Base-by-base conservation (phyloP, 2,888 invertebrate genomes). In the Diabrotica balteata region DNA sequence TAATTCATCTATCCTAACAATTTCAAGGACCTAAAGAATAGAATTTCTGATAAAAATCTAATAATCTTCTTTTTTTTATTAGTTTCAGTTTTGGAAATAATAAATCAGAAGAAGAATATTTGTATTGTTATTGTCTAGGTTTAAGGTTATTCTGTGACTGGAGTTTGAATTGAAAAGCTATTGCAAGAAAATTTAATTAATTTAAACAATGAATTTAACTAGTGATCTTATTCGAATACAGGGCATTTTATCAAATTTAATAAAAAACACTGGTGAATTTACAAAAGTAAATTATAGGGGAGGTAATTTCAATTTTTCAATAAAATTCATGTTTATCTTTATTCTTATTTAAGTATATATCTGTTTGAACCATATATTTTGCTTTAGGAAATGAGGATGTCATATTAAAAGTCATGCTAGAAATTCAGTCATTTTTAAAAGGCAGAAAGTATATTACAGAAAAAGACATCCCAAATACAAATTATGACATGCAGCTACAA, bases 281-380 rank as follows among this genome's bases (percentile, higher is more conserved):
- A 73, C 74, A 7, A 80, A 76, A 76, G 80, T 82, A 50, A 77
- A 75, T 71, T 76, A 80, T 63, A 77, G 72, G 77, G 81, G 80
- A 74, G 83, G 83, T 82, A 57, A n/a, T 9, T 44, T 54, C 4
- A 9, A 9, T 47, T 47, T 47, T 47, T 9, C 10, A 8, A 47
- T 7, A 4, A 47, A 47, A 10, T 47, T 47, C 2, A 3, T 47
- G 4, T 9, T 2, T 10, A 9, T 47, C 1, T 2, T 47, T 47
- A 47, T 47, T 46, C 46, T 8, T 7, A 9, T 7, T 10, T 47
- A 47, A 8, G 10, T 47, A 9, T 47, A 47, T 8, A 47, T 47
- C 8, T 47, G 10, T 47, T 47, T 47, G 3, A 47, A 47, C 10
- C 8, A 32, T 32, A 32, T 32, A 32, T 32, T 32, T 32, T 9